Base-by-base conservation (phyloP, 2,888 invertebrate genomes). In the Diaprepes abbreviatus region DNA sequence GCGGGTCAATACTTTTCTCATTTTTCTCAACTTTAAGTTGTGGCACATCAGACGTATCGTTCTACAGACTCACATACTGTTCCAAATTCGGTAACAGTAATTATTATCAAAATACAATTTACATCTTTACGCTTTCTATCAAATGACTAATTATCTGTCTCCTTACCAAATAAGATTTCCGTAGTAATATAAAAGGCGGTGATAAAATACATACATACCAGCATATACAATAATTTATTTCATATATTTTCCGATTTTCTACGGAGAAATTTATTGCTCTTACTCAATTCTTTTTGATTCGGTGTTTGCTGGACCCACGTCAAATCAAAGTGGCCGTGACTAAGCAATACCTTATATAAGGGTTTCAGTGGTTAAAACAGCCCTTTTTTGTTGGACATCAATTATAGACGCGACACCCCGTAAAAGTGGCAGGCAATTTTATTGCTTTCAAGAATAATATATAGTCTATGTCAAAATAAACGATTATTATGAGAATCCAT, bases 261-360 rank as follows among this genome's bases (percentile, higher is more conserved):
- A 14, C 12, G 19, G 36, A 35, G 33, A 19, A 36, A 54, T 54
- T 54, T 36, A 12, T 54, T 36, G 35, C 36, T 21, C 36, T 36
- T 36, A 54, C 35, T 35, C 36, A 35, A 54, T 54, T 54, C 54
- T 54, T 54, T 31, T 36, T 54, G 36, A 54, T 54, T 54, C 35
- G n/a, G 19, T 36, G 36, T 36, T 54, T 36, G 33, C 54, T 19
- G 35, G 19, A 54, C 36, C 54, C 33, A 54, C 36, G 36, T 54
- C 54, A 54, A 54, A 36, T 54, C 14, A 54, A 54, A 54, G 54
- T 54, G 21, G 54, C 54, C 36, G 54, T 54, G 54, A 54, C 54
- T 54, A 35, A 54, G 54, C 54, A 54, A 35, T 54, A 54, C 33
- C 35, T 35, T 19, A 35, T 36, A 54, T 54, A 35, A 54, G 54